Evolutionary conservation across 1,140 invertebrate genomes (phyloP), one percentile per base, ranked within the genome.

Genomic region (Caenorhabditis briggsae): DNA sequence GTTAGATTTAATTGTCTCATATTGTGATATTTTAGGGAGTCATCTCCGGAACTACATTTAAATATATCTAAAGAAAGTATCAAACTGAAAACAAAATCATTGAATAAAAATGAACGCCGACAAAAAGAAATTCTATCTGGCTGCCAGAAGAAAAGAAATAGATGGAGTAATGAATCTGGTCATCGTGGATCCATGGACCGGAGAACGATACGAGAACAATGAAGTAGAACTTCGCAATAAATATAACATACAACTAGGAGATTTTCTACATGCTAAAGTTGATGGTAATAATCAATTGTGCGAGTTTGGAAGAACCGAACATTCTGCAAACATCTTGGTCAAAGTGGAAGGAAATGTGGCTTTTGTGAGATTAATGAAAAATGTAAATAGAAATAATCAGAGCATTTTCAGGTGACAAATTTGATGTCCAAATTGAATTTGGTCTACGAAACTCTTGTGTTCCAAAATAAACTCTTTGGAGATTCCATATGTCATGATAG

Each of bases 381-480:
- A 25, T 25, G 20, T 25, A 18, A 25, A 2, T 5, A 9, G 59
- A 23, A 3, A 20, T 18, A 33, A 8, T 33, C 12, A 25, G 9
- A 18, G 6, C 11, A 11, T 25, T 25, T 64, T 64, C 59, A 64
- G 59, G 59, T 64, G 7, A 18, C 11, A 18, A 70, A 70, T 18
- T 33, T 70, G 12, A 11, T 43, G 41, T 43, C 64, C 16, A 46
- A 70, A n/a, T 46, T 70, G 33, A 70, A 70, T 6, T 8, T 18
- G 11, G 41, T 70, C 16, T 3, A 46, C 18, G 41, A 16, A 43
- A 5, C 16, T 7, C 18, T 46, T 8, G 16, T 70, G 6, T 70
- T 70, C 16, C 64, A 70, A 18, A 70, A 70, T 46, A 70, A 70
- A 43, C 18, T 70, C 8, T 70, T 70, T 18, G 64, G 64, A 18